These are phyloP conservation scores for Triops cancriformis DNA, from an alignment of 1,140 invertebrate genomes.

Conservation along the genomic window DNA sequence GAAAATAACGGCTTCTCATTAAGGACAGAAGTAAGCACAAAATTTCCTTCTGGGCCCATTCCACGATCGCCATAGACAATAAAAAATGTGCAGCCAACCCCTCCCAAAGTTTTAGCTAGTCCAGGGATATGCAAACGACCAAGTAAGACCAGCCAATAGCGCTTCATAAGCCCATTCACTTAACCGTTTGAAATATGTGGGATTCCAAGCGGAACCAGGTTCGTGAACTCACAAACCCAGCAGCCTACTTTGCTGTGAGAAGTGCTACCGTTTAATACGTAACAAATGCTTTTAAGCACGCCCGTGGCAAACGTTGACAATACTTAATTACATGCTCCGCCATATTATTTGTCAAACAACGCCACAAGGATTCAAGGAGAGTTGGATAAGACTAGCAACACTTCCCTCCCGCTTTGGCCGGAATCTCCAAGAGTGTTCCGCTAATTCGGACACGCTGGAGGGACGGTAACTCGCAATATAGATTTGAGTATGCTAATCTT, in stretches of 20 bases:
- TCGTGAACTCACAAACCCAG: not conserved
- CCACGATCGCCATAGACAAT: not conserved
- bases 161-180: too few relatives aligned
- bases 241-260: not conserved
- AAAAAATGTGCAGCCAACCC: not conserved
- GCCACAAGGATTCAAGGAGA: not conserved
- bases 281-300: not conserved
- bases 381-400: not conserved
- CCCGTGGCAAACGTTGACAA: slow-evolving; percentile 5
- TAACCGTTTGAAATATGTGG: not conserved
- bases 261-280: not conserved
- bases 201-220: not conserved
- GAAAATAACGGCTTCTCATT: not conserved
- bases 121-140: too few relatives aligned
- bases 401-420: not conserved
- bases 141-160: too few relatives aligned
- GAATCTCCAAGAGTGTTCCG: too few relatives aligned
- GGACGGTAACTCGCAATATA: too few relatives aligned
- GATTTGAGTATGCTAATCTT: too few relatives aligned
- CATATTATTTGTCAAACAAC: not conserved
- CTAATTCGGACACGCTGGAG: too few relatives aligned
- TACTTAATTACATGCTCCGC: not conserved
- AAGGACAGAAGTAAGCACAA: not conserved
- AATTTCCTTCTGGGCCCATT: not conserved
- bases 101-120: not conserved